phyloP scores from a whole-genome alignment of 2,113 vertebrate genomes.

The Suricata suricatta region DNA sequence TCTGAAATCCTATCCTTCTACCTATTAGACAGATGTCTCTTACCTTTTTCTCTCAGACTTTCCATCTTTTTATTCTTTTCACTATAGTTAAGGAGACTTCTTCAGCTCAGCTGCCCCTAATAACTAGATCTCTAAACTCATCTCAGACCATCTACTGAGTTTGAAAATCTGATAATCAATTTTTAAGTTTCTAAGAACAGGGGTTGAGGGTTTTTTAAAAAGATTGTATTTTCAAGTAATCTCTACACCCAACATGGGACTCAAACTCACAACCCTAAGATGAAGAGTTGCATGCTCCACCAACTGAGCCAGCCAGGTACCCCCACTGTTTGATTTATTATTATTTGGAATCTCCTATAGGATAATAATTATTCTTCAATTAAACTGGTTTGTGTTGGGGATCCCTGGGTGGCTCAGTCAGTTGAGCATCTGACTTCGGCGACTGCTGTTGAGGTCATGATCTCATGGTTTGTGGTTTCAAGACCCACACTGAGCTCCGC shows the following conservation, averaged over 20 bases:
- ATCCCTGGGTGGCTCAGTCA: too few species aligned
- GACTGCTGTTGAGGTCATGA: too few species aligned
- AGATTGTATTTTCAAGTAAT: background rate
- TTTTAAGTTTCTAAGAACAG: conserved; percentile 29
- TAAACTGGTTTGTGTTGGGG: background rate
- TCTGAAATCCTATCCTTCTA: background rate
- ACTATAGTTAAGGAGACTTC: background rate
- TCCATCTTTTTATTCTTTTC: conserved; percentile 19
- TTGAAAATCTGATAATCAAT: conserved; percentile 8
- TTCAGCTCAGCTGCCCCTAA: background rate
- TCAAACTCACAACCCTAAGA: background rate
- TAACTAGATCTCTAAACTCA: background rate
- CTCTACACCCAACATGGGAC: background rate
- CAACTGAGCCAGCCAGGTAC: background rate
- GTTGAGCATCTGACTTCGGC: too few species aligned
- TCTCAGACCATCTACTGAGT: background rate
- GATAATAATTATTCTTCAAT: background rate
- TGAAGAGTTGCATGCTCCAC: background rate
- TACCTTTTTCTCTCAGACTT: background rate
- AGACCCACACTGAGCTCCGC: too few species aligned
- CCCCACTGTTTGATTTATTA: background rate
- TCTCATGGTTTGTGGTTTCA: too few species aligned
- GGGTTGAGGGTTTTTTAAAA: background rate
- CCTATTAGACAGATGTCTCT: background rate
- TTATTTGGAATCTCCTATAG: conserved; percentile 1